Conservation (phyloP, 2,797 vertebrate species). For the Scolopax rusticola region DNA sequence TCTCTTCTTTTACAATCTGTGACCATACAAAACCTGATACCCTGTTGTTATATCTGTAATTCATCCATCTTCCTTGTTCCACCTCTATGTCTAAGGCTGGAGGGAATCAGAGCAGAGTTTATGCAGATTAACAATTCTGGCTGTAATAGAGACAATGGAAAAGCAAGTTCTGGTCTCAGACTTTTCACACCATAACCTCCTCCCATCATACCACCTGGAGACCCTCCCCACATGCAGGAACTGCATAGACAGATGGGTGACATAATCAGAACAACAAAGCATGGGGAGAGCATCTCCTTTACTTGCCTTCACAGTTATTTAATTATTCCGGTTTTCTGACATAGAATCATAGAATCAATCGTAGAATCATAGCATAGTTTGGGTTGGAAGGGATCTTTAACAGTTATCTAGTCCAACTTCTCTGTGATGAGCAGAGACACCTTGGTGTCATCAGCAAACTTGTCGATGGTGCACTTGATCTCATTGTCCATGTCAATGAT, state of each 20-base stretch:
- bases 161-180: background rate
- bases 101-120: background rate
- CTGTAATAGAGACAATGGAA: background rate
- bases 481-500: background rate
- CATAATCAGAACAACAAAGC: background rate
- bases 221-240: background rate
- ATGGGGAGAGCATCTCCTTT: background rate
- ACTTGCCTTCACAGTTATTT: background rate
- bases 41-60: background rate
- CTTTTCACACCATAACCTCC: background rate
- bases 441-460: background rate
- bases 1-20: background rate
- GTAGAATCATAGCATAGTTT: background rate
- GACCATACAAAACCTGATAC: background rate
- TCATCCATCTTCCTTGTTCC: background rate
- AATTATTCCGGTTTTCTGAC: background rate
- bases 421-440: background rate
- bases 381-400: background rate
- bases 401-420: background rate
- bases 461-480: background rate
- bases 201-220: background rate
- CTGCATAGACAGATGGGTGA: fast-evolving
- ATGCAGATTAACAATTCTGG: background rate
- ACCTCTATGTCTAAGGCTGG: background rate
- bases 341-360: background rate